Evolutionary conservation across 2,113 vertebrate species (phyloP), one percentile per base, ranked within the genome.

Genomic region (Chaenogobius annularis): DNA sequence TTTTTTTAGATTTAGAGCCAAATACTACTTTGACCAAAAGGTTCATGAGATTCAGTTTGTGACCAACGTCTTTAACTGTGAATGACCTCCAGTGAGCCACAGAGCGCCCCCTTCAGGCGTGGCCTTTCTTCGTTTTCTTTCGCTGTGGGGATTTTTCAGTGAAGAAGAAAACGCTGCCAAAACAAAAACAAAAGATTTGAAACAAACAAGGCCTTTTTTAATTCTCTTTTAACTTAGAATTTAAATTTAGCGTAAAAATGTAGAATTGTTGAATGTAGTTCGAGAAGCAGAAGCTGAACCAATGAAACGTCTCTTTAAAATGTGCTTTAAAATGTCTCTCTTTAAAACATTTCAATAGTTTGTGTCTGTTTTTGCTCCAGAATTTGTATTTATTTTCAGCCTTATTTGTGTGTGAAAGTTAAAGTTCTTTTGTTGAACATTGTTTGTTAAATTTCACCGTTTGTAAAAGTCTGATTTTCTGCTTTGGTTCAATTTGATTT

Each of bases 111-210:
- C 26, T 31, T 31, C 26, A 31, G 26, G 23, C 26, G 14, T 59
- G 23, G 23, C 26, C 26, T 35, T 17, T 37, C 23, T 61, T 61
- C 23, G 58, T 61, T 61, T 37, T 35, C 58, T 61, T 26, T 61
- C 58, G 7, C 58, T 35, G 23, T 47, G 35, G 7, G 12, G 17
- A 13, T 8, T 61, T 61, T 35, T 35, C 55, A 37, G 58, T 9
- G 23, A 61, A 61, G 26, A 61, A 61, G 58, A 61, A 58, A 58
- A 58, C 22, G 56, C 12, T 59, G 56, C 56, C 56, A 59, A 59
- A 59, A 59, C 11, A 59, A 59, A 59, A 59, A 23, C 10, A 35
- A 59, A 61, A 61, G 13, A 61, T 13, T 31, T 61, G 35, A 15
- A 31, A 61, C 35, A 3, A 35, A 35, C n/a, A 35, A 6, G 2